phyloP scores from a whole-genome alignment of 2,797 vertebrate genomes.

The Sciaenops ocellatus region DNA sequence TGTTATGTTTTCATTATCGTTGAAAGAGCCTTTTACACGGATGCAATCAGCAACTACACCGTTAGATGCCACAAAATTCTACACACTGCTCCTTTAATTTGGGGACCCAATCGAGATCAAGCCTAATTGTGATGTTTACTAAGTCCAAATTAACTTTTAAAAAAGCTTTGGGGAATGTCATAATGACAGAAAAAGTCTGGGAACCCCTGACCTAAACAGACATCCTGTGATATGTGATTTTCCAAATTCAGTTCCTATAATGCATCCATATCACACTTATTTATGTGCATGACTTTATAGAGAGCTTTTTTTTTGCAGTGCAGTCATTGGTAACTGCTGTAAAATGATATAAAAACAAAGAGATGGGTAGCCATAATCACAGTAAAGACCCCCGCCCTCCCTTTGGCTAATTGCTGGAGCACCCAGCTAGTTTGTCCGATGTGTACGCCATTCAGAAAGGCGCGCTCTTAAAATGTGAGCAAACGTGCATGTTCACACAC shows the following conservation, averaged over 20 bases:
- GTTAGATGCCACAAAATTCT: too few species aligned
- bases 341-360: neutral
- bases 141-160: neutral
- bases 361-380: neutral
- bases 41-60: too few species aligned
- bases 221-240: neutral
- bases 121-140: neutral
- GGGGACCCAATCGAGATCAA: neutral
- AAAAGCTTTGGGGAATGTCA: neutral
- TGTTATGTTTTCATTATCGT: too few species aligned
- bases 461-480: conserved; percentile 3
- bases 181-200: neutral
- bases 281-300: neutral
- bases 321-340: neutral
- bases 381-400: neutral
- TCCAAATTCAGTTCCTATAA: neutral
- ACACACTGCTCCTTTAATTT: neutral
- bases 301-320: neutral
- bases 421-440: neutral
- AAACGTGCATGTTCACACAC: conserved; percentile 37
- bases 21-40: too few species aligned
- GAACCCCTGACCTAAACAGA: neutral
- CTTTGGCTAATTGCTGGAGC: neutral
- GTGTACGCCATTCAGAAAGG: neutral
- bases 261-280: neutral